Evolutionary conservation across 2,888 invertebrate genomes (phyloP).

Genomic region (Sacculina carcini): DNA sequence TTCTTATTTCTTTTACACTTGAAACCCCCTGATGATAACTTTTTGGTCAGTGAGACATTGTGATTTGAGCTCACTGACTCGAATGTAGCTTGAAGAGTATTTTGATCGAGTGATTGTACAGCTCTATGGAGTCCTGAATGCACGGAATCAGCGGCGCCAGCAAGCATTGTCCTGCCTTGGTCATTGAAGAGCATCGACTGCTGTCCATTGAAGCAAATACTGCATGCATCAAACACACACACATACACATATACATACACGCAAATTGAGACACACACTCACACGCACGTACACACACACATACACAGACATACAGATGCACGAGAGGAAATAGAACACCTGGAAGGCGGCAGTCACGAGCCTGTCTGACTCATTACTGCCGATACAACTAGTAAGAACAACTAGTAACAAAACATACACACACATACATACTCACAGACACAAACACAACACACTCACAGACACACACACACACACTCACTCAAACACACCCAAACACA

Average conservation of each 20-base stretch:
- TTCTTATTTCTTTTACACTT: too few relatives aligned
- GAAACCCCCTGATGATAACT: too few relatives aligned
- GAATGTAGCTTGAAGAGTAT: slow-evolving; percentile 73
- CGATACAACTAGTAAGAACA: too few relatives aligned
- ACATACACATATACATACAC: slow-evolving; percentile 8
- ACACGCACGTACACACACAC: slow-evolving; percentile 4
- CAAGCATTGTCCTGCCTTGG: slow-evolving; percentile 82
- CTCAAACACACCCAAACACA: background rate
- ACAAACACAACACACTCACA: too few relatives aligned
- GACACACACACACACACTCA: background rate
- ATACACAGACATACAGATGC: slow-evolving; percentile 34
- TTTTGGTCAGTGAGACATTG: too few relatives aligned
- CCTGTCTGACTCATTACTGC: too few relatives aligned
- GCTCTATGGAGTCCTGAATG: slow-evolving; percentile 79
- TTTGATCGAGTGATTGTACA: slow-evolving; percentile 90
- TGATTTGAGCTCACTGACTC: too few relatives aligned
- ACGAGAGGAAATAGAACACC: too few relatives aligned
- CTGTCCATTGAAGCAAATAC: slow-evolving; percentile 83
- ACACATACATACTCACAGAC: too few relatives aligned
- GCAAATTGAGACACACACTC: background rate
- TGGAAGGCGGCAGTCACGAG: too few relatives aligned
- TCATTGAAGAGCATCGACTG: slow-evolving; percentile 89
- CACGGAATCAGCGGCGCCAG: slow-evolving; percentile 82
- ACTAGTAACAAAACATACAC: too few relatives aligned
- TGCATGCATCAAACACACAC: slow-evolving; percentile 23